Evolutionary conservation across 2,797 vertebrate genomes (phyloP).

Genomic region (Eospalax fontanierii): DNA sequence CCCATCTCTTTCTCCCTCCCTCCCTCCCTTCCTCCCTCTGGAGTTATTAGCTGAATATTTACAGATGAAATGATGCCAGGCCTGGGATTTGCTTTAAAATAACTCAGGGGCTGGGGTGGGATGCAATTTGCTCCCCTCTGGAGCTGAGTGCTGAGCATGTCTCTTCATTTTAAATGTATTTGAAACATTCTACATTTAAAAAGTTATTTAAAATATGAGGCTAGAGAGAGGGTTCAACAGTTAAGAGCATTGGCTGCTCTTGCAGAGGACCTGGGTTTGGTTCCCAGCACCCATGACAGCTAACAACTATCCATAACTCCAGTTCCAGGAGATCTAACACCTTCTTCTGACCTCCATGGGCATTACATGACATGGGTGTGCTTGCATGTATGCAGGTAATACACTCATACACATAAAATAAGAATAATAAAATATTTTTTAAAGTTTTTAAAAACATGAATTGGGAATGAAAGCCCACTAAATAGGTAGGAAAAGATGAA

Average conservation of each 20-base stretch:
- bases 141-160: background rate
- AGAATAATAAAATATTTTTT: too few relatives aligned
- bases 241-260: too few relatives aligned
- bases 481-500: slow-evolving; percentile 13
- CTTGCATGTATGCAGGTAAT: background rate
- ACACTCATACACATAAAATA: background rate
- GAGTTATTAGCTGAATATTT: slow-evolving; percentile 16
- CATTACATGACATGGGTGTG: too few relatives aligned
- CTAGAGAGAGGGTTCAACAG: too few relatives aligned
- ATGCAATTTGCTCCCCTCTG: background rate
- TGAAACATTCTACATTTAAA: slow-evolving; percentile 14
- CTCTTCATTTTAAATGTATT: slow-evolving; percentile 45
- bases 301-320: too few relatives aligned
- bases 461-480: background rate
- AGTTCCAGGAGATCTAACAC: too few relatives aligned
- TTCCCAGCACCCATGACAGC: too few relatives aligned
- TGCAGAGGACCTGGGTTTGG: too few relatives aligned
- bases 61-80: background rate
- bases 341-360: too few relatives aligned
- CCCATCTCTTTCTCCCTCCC: background rate
- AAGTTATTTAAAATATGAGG: background rate
- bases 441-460: background rate
- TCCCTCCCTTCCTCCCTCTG: background rate
- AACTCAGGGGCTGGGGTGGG: background rate
- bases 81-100: slow-evolving; percentile 24